Conservation (phyloP, 2,888 invertebrate genomes). For the Scaptomyza flava region DNA sequence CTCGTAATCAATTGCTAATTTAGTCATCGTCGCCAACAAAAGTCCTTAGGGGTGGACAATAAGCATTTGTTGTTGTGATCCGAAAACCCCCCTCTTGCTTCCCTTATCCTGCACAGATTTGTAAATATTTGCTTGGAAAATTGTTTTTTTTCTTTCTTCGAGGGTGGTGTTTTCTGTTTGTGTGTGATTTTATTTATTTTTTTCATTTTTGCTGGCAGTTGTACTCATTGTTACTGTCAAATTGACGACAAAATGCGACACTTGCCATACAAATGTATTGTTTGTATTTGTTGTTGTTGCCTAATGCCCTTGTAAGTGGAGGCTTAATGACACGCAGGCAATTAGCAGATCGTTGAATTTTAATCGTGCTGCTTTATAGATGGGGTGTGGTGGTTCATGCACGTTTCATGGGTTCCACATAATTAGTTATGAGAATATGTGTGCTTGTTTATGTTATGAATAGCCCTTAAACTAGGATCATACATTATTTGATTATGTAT, state of each 20-base stretch:
- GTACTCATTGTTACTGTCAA: constrained; percentile 61
- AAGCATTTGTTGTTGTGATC: constrained; percentile 8
- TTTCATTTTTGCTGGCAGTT: constrained; percentile 56
- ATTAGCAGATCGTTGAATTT: constrained; percentile 80
- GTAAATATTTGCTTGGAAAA: constrained; percentile 66
- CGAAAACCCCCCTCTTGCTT: background rate
- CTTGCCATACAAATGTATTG: constrained; percentile 80
- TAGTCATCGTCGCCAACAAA: constrained; percentile 65
- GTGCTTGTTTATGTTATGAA: constrained; percentile 1
- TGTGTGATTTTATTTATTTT: background rate
- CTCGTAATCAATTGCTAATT: constrained; percentile 70
- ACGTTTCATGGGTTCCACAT: constrained; percentile 5
- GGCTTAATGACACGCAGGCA: constrained; percentile 82
- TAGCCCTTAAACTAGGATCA: background rate
- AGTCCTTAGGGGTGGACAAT: constrained; percentile 60
- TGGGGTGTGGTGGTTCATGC: background rate
- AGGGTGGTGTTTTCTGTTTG: constrained; percentile 34
- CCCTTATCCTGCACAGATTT: constrained; percentile 44
- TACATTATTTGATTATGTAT: constrained; percentile 2
- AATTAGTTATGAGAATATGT: constrained; percentile 4
- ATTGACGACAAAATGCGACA: constrained; percentile 80
- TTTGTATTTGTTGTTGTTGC: constrained; percentile 58
- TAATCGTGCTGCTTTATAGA: constrained; percentile 46
- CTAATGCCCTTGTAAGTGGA: constrained; percentile 78
- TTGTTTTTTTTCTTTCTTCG: constrained; percentile 39